phyloP scores from a whole-genome alignment of 2,797 vertebrate genomes.

The Peromyscus aztecus region DNA sequence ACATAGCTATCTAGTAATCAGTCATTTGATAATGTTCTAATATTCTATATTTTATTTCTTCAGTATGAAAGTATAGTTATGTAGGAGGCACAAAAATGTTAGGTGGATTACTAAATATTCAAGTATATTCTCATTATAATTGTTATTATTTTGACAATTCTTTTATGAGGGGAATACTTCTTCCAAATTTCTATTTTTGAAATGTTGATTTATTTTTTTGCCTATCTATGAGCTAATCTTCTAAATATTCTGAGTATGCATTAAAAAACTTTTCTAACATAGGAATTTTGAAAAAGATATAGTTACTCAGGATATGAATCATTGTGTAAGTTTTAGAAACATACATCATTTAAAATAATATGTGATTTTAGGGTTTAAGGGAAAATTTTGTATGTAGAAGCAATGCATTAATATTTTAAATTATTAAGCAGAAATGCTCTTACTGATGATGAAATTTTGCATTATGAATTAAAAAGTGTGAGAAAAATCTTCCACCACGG shows the following conservation, averaged over 20 bases:
- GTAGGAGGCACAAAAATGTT: background rate
- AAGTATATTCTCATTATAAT: background rate
- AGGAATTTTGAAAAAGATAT: conserved; percentile 10
- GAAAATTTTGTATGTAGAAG: background rate
- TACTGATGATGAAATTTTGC: background rate
- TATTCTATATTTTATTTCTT: background rate
- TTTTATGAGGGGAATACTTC: background rate
- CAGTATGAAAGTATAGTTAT: background rate
- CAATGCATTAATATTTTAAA: background rate
- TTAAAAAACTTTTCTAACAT: background rate
- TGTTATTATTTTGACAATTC: background rate
- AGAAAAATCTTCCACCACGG: background rate
- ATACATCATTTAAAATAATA: background rate
- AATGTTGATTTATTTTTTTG: background rate
- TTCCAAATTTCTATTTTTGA: background rate
- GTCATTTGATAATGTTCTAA: background rate
- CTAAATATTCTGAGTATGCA: background rate
- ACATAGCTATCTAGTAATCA: background rate
- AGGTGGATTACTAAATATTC: background rate
- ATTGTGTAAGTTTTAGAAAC: background rate
- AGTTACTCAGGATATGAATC: background rate
- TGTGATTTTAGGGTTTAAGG: background rate
- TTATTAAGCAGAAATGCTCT: background rate
- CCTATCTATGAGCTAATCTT: background rate
- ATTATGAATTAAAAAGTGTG: background rate